Percentiles rank a stretch among this genome's conserved stretches.
These are phyloP conservation scores for Melospiza georgiana DNA, from an alignment of 2,113 vertebrate species.

Conservation along the genomic window DNA sequence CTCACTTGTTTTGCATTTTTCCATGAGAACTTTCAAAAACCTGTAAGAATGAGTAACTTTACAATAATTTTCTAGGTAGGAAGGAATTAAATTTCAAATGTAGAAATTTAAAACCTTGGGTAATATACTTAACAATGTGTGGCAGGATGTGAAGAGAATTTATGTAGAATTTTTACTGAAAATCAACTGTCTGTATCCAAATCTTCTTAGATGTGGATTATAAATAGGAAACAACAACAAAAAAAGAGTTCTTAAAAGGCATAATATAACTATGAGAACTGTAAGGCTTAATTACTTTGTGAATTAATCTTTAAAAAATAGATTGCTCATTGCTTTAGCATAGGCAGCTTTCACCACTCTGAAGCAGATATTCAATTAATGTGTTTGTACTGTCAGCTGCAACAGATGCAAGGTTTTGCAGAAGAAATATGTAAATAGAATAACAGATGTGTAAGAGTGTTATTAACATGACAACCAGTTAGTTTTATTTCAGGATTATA, in stretches of 20 bases:
- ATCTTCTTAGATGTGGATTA: background rate
- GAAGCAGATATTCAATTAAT: background rate
- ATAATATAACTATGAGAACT: background rate
- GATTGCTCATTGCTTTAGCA: background rate
- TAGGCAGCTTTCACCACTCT: background rate
- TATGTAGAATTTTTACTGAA: background rate
- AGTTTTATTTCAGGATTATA: background rate
- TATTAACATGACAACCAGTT: background rate
- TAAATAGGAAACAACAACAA: background rate
- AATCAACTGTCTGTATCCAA: background rate
- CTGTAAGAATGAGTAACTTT: background rate
- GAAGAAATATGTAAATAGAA: background rate
- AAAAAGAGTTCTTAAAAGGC: background rate
- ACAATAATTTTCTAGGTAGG: background rate
- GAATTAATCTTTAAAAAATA: background rate
- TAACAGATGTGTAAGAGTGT: background rate
- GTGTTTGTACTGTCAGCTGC: background rate
- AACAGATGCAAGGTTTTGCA: background rate
- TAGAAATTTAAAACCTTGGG: background rate
- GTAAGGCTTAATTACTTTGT: background rate
- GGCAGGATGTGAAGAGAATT: background rate
- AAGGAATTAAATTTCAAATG: background rate
- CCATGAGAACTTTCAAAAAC: background rate
- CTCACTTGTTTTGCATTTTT: background rate
- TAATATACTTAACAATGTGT: background rate